A percentile compares a stretch with the other conserved stretches of the same genome.
phyloP scores from a whole-genome alignment of 1,140 invertebrate species.

The Zophobas atratus region DNA sequence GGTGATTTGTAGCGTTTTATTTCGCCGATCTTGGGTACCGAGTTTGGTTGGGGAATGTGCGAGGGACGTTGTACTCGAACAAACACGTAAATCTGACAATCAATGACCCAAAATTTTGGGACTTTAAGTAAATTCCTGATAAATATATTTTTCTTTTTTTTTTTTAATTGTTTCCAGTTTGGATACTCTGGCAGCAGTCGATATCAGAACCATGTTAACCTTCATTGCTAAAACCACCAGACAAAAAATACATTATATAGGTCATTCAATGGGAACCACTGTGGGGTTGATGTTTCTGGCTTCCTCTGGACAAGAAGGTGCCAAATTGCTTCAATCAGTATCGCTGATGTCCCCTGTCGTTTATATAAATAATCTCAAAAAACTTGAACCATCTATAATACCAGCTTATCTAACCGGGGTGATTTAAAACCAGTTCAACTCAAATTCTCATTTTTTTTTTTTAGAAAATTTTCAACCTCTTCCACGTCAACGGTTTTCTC shows the following conservation, averaged over 20 bases:
- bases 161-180: conserved; percentile 57
- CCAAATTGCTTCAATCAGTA: no score
- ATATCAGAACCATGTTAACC: conserved; percentile 69
- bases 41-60: conserved; percentile 80
- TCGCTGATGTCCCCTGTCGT: neutral
- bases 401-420: neutral
- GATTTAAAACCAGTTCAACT: neutral
- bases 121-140: conserved; percentile 74
- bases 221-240: conserved; percentile 73
- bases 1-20: conserved; percentile 71
- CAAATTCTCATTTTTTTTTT: neutral
- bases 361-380: neutral
- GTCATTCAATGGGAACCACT: conserved; percentile 73
- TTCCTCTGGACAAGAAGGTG: no score
- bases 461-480: neutral
- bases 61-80: conserved; percentile 75
- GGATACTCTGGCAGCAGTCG: conserved; percentile 72
- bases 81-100: conserved; percentile 66
- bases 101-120: conserved; percentile 76
- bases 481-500: neutral
- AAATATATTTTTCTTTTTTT: neutral
- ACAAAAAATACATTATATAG: conserved; percentile 73
- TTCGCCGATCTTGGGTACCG: conserved; percentile 80
- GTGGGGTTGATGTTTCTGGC: conserved; percentile 15
- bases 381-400: neutral